A percentile compares a stretch with the other conserved stretches of the same genome.
Evolutionary conservation across 2,888 invertebrate species (phyloP).

Genomic region (Pseudococcus viburni): DNA sequence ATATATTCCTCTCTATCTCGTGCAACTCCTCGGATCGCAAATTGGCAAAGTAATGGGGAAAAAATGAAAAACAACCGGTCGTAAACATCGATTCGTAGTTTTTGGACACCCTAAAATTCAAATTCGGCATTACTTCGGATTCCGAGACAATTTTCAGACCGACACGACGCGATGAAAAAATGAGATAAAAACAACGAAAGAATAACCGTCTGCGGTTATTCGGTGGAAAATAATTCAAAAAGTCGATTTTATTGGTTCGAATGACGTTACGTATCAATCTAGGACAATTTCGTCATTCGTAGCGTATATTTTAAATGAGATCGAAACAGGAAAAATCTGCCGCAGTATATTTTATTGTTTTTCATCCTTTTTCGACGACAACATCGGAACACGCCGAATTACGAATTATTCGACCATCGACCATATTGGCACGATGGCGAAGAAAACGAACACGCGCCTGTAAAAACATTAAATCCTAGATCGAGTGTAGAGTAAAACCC

Average conservation of each 20-base stretch:
- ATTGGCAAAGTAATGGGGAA: too few relatives aligned
- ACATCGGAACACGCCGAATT: background rate
- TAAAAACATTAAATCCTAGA: conserved; percentile 22
- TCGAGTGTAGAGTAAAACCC: background rate
- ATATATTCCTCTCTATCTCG: too few relatives aligned
- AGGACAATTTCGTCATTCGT: conserved; percentile 5
- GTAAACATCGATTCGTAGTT: too few relatives aligned
- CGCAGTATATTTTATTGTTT: background rate
- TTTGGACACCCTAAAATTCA: too few relatives aligned
- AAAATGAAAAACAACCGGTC: too few relatives aligned
- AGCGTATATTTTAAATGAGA: background rate
- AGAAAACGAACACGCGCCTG: background rate
- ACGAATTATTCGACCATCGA: conserved; percentile 24
- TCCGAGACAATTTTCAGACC: too few relatives aligned
- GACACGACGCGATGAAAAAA: too few relatives aligned
- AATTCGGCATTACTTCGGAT: too few relatives aligned
- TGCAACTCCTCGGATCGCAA: too few relatives aligned
- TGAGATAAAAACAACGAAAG: background rate
- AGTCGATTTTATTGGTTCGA: background rate
- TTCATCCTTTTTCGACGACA: background rate
- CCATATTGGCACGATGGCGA: background rate
- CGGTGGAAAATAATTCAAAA: background rate
- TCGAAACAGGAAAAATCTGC: background rate
- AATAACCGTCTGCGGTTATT: background rate
- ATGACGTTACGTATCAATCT: conserved; percentile 3